phyloP scores from a whole-genome alignment of 1,140 invertebrate genomes.

The Drosophila neocordata region DNA sequence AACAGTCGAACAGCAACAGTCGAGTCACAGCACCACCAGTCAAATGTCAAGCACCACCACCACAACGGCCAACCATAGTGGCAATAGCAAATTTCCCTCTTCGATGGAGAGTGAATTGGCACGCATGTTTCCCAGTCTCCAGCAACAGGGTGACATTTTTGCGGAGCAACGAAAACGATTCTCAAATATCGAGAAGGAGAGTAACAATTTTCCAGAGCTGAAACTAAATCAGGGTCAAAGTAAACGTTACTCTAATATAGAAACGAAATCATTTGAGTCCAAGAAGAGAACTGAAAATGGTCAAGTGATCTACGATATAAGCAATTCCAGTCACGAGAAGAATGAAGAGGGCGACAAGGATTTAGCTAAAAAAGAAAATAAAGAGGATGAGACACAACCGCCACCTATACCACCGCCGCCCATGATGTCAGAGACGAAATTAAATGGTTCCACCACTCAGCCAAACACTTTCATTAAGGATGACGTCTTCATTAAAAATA shows the following conservation, averaged over 20 bases:
- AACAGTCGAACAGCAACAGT: constrained; percentile 49
- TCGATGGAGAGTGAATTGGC: constrained; percentile 73
- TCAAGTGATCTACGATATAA: constrained; percentile 69
- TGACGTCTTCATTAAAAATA: constrained; percentile 53
- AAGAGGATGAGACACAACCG: constrained; percentile 14
- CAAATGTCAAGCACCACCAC: constrained; percentile 26
- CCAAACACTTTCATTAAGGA: constrained; percentile 66
- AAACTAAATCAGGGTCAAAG: constrained; percentile 27
- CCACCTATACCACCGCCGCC: constrained; percentile 68
- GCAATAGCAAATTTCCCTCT: constrained; percentile 51
- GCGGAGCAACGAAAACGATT: constrained; percentile 73
- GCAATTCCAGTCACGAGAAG: constrained; percentile 57
- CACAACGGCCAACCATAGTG: constrained; percentile 15
- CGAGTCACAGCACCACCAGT: constrained; percentile 30
- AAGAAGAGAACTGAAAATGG: constrained; percentile 77
- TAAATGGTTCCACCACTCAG: constrained; percentile 57
- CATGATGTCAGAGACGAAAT: constrained; percentile 82
- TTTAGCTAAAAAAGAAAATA: neutral
- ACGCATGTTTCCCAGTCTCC: constrained; percentile 63
- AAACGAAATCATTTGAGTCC: constrained; percentile 71
- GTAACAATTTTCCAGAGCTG: constrained; percentile 6
- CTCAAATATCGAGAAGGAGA: constrained; percentile 69
- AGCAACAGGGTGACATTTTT: constrained; percentile 60
- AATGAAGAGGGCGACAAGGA: constrained; percentile 44
- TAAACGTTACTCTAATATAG: constrained; percentile 79